A percentile compares a stretch with the other conserved stretches of the same genome.
Evolutionary conservation across 2,888 invertebrate genomes (phyloP).

Genomic region (Drosophila ochracea): DNA sequence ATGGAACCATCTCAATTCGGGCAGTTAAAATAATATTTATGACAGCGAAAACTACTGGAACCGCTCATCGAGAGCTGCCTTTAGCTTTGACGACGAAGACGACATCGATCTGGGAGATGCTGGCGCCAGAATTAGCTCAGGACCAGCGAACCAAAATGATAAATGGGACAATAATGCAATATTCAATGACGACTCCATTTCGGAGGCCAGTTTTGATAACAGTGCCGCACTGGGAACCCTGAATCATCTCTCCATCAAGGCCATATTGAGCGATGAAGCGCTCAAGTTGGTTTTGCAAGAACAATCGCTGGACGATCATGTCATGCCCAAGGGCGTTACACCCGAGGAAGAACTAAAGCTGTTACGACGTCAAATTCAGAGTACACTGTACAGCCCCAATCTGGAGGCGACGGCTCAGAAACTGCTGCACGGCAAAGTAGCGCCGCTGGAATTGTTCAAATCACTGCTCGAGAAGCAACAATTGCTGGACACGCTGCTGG

Average conservation of each 20-base stretch:
- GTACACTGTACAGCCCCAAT: constrained; percentile 82
- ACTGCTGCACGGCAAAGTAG: constrained; percentile 86
- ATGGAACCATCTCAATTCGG: not conserved
- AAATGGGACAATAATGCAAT: constrained; percentile 66
- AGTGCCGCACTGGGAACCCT: constrained; percentile 65
- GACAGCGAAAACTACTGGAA: constrained; percentile 93
- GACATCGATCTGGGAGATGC: constrained; percentile 82
- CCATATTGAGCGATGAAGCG: constrained; percentile 82
- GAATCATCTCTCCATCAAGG: constrained; percentile 82
- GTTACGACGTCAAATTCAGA: constrained; percentile 81
- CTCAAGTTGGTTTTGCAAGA: constrained; percentile 80
- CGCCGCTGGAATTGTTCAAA: constrained; percentile 86
- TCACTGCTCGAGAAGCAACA: constrained; percentile 89
- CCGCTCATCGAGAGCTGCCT: constrained; percentile 89
- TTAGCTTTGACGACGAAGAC: constrained; percentile 93
- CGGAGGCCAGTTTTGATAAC: constrained; percentile 84
- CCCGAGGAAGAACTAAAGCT: constrained; percentile 84
- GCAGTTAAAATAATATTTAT: constrained; percentile 5
- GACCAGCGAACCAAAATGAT: constrained; percentile 35
- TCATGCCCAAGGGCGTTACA: constrained; percentile 81
- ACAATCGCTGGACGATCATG: constrained; percentile 78
- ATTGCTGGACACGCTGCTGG: constrained; percentile 90
- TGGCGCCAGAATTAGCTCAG: constrained; percentile 15
- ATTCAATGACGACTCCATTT: constrained; percentile 82
- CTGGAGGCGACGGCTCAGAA: constrained; percentile 79